phyloP scores from a whole-genome alignment of 2,113 vertebrate genomes.

The Centropus unirufus region DNA sequence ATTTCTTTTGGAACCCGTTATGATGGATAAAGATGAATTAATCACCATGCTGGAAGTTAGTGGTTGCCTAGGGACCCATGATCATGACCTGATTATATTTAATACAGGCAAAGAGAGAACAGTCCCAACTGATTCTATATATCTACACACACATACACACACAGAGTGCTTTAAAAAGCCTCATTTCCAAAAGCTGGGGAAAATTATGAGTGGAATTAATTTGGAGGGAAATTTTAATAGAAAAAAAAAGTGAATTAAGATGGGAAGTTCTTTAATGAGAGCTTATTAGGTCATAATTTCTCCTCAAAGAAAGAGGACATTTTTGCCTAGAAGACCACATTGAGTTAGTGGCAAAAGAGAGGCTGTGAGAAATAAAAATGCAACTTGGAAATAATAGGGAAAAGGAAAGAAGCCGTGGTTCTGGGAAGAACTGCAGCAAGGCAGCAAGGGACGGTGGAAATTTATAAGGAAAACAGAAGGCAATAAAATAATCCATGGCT shows the following conservation, averaged over 20 bases:
- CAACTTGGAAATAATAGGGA: background rate
- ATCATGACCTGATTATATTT: constrained; percentile 49
- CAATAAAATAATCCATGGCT: background rate
- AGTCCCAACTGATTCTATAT: background rate
- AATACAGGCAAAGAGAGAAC: constrained; percentile 11
- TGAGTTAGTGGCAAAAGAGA: background rate
- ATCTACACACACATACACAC: background rate
- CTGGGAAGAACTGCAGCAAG: background rate
- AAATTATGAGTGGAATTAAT: constrained; percentile 32
- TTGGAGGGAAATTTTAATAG: constrained; percentile 7
- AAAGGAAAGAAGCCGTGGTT: background rate
- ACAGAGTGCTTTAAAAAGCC: background rate
- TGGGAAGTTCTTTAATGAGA: background rate
- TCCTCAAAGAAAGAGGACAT: background rate
- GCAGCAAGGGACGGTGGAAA: background rate
- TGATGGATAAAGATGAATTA: constrained; percentile 54
- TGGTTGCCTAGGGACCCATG: constrained; percentile 46
- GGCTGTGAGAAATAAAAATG: background rate
- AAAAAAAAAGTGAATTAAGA: constrained; percentile 19
- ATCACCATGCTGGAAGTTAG: constrained; percentile 35
- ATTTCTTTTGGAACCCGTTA: constrained; percentile 35
- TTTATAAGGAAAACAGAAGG: background rate
- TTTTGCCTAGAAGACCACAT: background rate
- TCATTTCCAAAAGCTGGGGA: constrained; percentile 33
- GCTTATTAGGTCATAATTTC: constrained; percentile 40